Evolutionary conservation across 2,113 vertebrate species (phyloP).

Genomic region (Chaenogobius annularis): DNA sequence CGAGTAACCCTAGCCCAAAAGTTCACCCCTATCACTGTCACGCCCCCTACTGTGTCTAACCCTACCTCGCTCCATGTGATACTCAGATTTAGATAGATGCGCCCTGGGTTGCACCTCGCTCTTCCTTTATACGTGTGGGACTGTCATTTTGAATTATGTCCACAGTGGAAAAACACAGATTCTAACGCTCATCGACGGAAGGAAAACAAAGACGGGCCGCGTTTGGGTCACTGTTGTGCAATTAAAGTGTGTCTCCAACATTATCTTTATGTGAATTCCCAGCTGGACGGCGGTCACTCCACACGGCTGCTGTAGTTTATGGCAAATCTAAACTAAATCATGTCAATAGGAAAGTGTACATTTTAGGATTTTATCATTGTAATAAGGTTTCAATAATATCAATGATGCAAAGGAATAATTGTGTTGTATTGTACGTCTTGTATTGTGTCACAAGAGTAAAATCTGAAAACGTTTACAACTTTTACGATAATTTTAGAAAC

Average conservation of each 20-base stretch:
- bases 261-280: conserved; percentile 14
- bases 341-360: conserved; percentile 3
- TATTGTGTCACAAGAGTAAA: no score
- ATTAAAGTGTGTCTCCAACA: conserved; percentile 5
- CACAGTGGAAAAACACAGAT: conserved; percentile 40
- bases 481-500: no score
- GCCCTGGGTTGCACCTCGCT: conserved; percentile 22
- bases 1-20: conserved; percentile 31
- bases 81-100: conserved; percentile 48
- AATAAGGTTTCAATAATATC: background rate
- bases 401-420: no score
- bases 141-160: conserved; percentile 50
- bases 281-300: conserved; percentile 1
- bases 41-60: conserved; percentile 29
- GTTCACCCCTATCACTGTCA: conserved; percentile 44
- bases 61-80: conserved; percentile 23
- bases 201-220: conserved; percentile 24
- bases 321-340: no score
- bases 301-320: background rate
- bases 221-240: conserved; percentile 15
- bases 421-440: no score
- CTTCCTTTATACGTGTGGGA: conserved; percentile 37
- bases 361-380: background rate
- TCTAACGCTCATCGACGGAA: conserved; percentile 27
- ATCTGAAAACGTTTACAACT: no score